These are phyloP conservation scores for zebrafish (Danio rerio) DNA, from an alignment of 2,113 vertebrate species.

Conservation along the genomic window DNA sequence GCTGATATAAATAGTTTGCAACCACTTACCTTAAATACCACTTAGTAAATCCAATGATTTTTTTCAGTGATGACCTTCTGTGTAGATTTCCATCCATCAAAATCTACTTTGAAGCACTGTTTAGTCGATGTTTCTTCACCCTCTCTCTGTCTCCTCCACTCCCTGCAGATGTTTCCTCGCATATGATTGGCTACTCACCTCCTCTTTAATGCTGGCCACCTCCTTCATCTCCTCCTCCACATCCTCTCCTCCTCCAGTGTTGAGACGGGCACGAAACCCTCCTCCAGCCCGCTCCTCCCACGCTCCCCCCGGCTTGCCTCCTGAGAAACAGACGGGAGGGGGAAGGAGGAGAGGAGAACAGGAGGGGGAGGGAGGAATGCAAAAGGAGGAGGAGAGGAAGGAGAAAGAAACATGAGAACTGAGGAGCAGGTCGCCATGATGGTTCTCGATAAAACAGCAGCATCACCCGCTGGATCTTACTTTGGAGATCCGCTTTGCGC, in stretches of 20 bases:
- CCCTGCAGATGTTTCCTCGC: slow-evolving; percentile 40
- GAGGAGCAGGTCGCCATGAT: slow-evolving; percentile 66
- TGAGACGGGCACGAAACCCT: neutral
- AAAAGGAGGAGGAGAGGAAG: slow-evolving; percentile 51
- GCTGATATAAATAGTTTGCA: too few species aligned
- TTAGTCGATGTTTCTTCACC: too few species aligned
- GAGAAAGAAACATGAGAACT: slow-evolving; percentile 60
- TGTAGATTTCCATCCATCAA: too few species aligned
- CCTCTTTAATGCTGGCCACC: slow-evolving; percentile 80
- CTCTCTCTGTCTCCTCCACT: slow-evolving; percentile 54
- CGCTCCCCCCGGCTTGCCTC: slow-evolving; percentile 76
- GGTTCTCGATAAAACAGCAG: slow-evolving; percentile 7
- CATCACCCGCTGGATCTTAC: slow-evolving; percentile 58
- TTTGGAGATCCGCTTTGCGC: slow-evolving; percentile 67
- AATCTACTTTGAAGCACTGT: too few species aligned
- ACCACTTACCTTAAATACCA: too few species aligned
- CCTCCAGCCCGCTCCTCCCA: slow-evolving; percentile 77
- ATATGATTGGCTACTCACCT: slow-evolving; percentile 73
- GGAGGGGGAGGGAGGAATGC: slow-evolving; percentile 44
- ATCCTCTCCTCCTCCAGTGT: slow-evolving; percentile 62
- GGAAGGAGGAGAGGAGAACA: slow-evolving; percentile 50
- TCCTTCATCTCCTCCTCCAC: slow-evolving; percentile 79
- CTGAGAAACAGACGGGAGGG: slow-evolving; percentile 64
- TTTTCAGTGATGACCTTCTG: too few species aligned
- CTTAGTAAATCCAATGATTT: too few species aligned